A percentile compares a stretch with the other conserved stretches of the same genome.
Conservation (phyloP, 2,113 vertebrate species). For the Hippoglossus stenolepis region DNA sequence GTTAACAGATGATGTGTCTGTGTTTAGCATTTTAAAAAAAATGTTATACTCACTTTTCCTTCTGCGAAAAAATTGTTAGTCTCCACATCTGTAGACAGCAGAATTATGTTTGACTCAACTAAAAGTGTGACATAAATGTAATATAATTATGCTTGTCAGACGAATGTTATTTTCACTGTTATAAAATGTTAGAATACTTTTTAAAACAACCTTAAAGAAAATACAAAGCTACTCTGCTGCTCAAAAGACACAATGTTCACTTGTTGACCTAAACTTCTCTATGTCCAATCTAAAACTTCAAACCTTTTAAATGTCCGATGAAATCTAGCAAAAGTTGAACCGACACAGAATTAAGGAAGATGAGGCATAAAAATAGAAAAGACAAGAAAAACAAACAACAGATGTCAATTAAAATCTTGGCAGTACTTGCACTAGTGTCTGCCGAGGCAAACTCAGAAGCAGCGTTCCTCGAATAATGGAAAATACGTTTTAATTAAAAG, state of each 20-base stretch:
- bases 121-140: background rate
- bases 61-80: background rate
- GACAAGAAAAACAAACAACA: slow-evolving; percentile 43
- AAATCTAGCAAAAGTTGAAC: background rate
- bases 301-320: too few relatives aligned
- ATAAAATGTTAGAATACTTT: too few relatives aligned
- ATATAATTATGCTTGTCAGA: background rate
- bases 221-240: too few relatives aligned
- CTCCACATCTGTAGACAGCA: too few relatives aligned
- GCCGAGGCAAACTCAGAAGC: slow-evolving; percentile 21
- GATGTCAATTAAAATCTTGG: slow-evolving; percentile 47
- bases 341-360: slow-evolving; percentile 4
- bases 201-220: too few relatives aligned
- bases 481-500: slow-evolving; percentile 38
- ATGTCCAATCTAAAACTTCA: background rate
- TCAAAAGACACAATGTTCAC: too few relatives aligned
- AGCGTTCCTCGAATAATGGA: slow-evolving; percentile 13
- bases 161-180: too few relatives aligned
- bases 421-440: slow-evolving; percentile 11
- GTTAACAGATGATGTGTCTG: too few relatives aligned
- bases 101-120: too few relatives aligned
- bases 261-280: background rate
- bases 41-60: too few relatives aligned
- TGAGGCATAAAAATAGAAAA: slow-evolving; percentile 17
- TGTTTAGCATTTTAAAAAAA: too few relatives aligned